These are phyloP conservation scores for Hololepta plana DNA, from an alignment of 2,888 invertebrate species.

Conservation along the genomic window DNA sequence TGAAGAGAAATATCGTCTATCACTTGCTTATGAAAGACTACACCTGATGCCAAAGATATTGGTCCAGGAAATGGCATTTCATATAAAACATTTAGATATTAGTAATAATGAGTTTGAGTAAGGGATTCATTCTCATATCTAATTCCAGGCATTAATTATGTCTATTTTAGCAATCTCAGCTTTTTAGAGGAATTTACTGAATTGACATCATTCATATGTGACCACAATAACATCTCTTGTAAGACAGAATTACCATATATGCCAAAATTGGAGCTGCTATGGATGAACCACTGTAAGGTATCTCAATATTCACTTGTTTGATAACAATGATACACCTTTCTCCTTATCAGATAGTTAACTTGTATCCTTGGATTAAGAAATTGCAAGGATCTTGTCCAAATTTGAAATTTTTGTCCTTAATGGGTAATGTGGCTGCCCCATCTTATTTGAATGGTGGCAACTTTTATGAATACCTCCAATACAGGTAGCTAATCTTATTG, in stretches of 20 bases:
- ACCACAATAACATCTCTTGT: constrained; percentile 58
- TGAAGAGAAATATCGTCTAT: constrained; percentile 37
- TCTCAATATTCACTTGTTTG: constrained; percentile 16
- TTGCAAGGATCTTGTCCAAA: constrained; percentile 53
- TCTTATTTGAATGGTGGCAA: constrained; percentile 59
- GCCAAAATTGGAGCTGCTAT: constrained; percentile 55
- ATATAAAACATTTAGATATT: constrained; percentile 47
- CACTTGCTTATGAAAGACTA: constrained; percentile 51
- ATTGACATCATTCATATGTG: constrained; percentile 60
- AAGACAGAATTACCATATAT: constrained; percentile 51
- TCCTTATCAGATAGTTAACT: constrained; percentile 30
- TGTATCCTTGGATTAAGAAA: constrained; percentile 56
- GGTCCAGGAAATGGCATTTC: constrained; percentile 39
- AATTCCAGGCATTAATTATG: constrained; percentile 4
- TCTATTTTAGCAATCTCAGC: constrained; percentile 44
- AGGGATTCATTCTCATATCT: constrained; percentile 18
- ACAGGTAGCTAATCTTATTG: constrained; percentile 34
- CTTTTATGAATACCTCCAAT: constrained; percentile 56
- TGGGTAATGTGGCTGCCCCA: constrained; percentile 73
- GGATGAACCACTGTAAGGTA: constrained; percentile 53
- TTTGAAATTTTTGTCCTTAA: constrained; percentile 56
- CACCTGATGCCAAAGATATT: constrained; percentile 44
- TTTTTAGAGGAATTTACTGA: constrained; percentile 54
- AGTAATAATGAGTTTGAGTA: constrained; percentile 56
- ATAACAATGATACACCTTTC: background rate